Base-by-base conservation (phyloP, 1,140 invertebrate species). In the Brachionus angularis region DNA sequence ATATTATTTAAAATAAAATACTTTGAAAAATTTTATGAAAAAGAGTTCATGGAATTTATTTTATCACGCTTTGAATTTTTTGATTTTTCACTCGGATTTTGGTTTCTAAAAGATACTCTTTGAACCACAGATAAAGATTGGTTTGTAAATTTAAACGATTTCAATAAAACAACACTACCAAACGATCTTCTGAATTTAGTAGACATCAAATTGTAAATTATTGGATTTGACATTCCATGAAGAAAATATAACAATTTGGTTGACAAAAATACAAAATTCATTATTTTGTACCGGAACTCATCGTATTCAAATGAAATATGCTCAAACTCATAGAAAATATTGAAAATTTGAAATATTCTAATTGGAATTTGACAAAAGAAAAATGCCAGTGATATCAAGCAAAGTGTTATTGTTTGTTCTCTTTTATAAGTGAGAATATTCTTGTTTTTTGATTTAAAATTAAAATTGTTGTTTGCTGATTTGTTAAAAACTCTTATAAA, bases 121-220 rank as follows among this genome's bases (percentile, higher is more conserved):
- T n/a, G n/a, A n/a, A n/a, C n/a, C n/a, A n/a, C n/a, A n/a, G n/a
- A n/a, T n/a, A n/a, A n/a, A n/a, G n/a, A n/a, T n/a, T n/a, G n/a
- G n/a, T n/a, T n/a, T n/a, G n/a, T 39, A 36, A 21, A 58, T 39
- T 39, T 18, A 21, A 58, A 39, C 2, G 53, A 39, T 18, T 58
- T 58, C 21, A 31, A 58, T 23, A 58, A 58, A 23, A 58, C 36
- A 21, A 58, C 53, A 58, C 39, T 58, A 21, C 42, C 23, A 29
- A 46, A 72, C 1, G 75, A 75, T 0, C 73, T 46, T 12, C 75
- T 73, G 69, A 76, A 76, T 72, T 76, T 76, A 29, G 69, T 74
- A 8, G 76, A 76, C 23, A 77, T 75, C 47, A 77, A 74, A 29
- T 70, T 70, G 18, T 70, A 70, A 27, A 70, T 70, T 27, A 70